phyloP scores from a whole-genome alignment of 2,888 invertebrate genomes.

The Cyaniris semiargus region DNA sequence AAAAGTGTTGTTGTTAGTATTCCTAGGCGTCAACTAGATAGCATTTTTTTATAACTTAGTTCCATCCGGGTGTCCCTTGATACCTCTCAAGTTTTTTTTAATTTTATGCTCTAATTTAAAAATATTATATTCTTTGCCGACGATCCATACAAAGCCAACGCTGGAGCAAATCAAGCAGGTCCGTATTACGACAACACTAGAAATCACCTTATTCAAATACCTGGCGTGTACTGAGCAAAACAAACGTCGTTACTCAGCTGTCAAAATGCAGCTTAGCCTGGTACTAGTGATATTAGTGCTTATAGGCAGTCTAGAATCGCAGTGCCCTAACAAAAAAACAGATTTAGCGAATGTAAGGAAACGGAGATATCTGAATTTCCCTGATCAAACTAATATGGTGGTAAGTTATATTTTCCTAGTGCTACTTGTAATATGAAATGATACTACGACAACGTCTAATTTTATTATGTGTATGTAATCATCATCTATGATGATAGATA shows the following conservation, averaged over 20 bases:
- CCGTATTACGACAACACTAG: background rate
- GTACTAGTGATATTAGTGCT: conserved; percentile 7
- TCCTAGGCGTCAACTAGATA: too few relatives aligned
- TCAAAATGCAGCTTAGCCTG: conserved; percentile 7
- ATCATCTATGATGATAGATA: too few relatives aligned
- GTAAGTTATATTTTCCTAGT: background rate
- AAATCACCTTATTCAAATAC: conserved; percentile 24
- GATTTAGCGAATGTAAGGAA: conserved; percentile 5
- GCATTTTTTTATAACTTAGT: too few relatives aligned
- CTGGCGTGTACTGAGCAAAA: background rate
- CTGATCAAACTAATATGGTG: conserved; percentile 10
- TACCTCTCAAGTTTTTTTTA: too few relatives aligned
- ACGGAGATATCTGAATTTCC: conserved; percentile 31
- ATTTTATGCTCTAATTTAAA: too few relatives aligned
- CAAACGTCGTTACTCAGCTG: conserved; percentile 10
- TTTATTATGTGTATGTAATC: background rate
- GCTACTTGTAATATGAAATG: too few relatives aligned
- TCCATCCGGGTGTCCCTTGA: too few relatives aligned
- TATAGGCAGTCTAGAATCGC: background rate
- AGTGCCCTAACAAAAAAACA: conserved; percentile 25
- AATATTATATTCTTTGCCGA: background rate
- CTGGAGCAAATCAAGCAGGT: background rate
- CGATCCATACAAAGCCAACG: background rate
- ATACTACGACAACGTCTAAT: too few relatives aligned
- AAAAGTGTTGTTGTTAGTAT: too few relatives aligned